Conservation (phyloP, 2,113 vertebrate species). For the Mandrillus leucophaeus region DNA sequence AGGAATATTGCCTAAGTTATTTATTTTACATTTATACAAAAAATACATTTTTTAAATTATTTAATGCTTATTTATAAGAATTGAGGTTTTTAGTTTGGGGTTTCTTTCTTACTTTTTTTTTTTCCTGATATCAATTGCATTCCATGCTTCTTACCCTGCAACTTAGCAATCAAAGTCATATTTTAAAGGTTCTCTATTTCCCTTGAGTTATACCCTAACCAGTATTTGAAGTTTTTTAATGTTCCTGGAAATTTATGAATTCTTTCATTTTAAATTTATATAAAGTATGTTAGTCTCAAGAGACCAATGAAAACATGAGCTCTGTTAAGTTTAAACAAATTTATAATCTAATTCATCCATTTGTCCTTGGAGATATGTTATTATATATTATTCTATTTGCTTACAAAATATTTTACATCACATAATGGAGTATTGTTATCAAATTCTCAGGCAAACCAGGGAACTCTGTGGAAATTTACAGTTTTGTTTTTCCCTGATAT, state of each 20-base stretch:
- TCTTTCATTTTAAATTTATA: neutral
- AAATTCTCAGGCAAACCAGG: neutral
- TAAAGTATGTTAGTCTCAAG: neutral
- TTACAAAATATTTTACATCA: neutral
- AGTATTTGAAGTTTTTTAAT: neutral
- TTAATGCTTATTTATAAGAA: neutral
- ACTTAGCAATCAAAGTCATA: neutral
- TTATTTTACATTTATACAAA: neutral
- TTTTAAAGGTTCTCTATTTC: neutral
- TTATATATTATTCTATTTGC: neutral
- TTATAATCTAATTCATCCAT: neutral
- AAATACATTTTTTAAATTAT: neutral
- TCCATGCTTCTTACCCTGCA: neutral
- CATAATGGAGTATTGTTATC: neutral
- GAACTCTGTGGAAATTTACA: neutral
- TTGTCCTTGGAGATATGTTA: neutral
- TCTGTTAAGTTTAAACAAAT: neutral
- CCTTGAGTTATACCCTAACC: neutral
- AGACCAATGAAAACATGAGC: neutral
- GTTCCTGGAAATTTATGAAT: neutral
- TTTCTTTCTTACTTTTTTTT: neutral
- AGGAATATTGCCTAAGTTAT: neutral
- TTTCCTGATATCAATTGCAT: neutral
- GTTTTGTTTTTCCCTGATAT: neutral
- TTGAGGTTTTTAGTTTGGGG: neutral